A percentile compares a stretch with the other conserved stretches of the same genome.
Evolutionary conservation across 2,797 vertebrate genomes (phyloP).

Genomic region (Coluber constrictor): DNA sequence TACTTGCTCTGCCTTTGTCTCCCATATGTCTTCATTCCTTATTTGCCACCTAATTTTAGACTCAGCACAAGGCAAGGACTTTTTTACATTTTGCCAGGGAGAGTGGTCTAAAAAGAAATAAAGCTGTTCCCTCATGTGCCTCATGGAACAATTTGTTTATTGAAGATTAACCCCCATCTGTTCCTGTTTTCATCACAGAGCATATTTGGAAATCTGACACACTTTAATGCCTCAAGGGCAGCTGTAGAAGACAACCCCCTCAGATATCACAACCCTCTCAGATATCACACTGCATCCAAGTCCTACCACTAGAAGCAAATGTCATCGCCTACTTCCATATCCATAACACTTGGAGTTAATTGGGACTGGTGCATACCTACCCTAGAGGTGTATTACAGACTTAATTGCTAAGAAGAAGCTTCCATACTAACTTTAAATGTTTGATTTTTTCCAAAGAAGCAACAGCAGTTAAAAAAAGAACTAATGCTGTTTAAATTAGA

Average conservation of each 20-base stretch:
- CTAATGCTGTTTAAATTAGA: not conserved
- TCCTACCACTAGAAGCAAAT: not conserved
- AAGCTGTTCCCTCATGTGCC: not conserved
- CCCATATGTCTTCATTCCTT: not conserved
- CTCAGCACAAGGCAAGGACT: not conserved
- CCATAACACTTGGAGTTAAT: not conserved
- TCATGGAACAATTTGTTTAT: not conserved
- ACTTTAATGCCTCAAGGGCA: not conserved
- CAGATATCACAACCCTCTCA: not conserved
- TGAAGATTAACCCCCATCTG: slow-evolving; percentile 14
- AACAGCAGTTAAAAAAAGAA: not conserved
- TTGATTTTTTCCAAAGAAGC: not conserved
- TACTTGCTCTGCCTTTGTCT: not conserved
- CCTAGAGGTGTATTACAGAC: not conserved
- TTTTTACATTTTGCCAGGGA: not conserved
- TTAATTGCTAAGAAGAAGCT: not conserved
- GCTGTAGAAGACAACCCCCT: not conserved
- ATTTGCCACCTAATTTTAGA: not conserved
- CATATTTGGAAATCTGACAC: not conserved
- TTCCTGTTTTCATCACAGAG: not conserved
- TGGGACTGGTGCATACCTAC: not conserved
- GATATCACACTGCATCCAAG: not conserved
- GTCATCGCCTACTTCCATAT: not conserved
- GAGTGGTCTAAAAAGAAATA: not conserved
- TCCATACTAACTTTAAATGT: not conserved